Conservation (phyloP, 2,888 invertebrate genomes). For the Drosophila setosimentum region DNA sequence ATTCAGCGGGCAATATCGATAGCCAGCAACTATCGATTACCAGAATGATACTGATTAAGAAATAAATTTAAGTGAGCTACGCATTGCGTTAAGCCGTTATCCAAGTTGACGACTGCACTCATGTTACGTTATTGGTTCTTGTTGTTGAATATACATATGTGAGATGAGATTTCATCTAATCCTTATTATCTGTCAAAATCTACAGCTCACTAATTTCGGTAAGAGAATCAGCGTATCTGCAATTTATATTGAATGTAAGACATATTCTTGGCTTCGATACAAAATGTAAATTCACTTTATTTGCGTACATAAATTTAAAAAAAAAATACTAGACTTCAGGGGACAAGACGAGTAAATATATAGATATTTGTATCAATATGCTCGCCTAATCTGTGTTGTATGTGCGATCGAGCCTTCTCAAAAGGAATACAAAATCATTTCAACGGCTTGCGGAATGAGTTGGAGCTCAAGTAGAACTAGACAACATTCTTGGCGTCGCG, state of each 20-base stretch:
- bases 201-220: background rate
- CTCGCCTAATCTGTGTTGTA: background rate
- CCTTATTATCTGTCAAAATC: background rate
- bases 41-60: background rate
- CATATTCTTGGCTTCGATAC: background rate
- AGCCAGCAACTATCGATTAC: constrained; percentile 6
- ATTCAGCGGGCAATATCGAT: constrained; percentile 11
- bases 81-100: background rate
- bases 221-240: background rate
- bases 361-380: background rate
- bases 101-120: background rate
- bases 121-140: background rate
- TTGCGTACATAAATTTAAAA: background rate
- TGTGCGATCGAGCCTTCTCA: constrained; percentile 1
- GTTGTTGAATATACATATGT: background rate
- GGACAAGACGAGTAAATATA: constrained; percentile 3
- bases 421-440: background rate
- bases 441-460: background rate
- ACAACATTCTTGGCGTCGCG: constrained; percentile 80
- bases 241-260: background rate
- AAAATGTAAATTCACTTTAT: constrained; percentile 11
- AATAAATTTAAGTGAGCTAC: background rate
- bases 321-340: constrained; percentile 2
- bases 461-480: constrained; percentile 38
- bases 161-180: background rate